Conservation (phyloP, 1,140 invertebrate genomes). For the Triops longicaudatus region DNA sequence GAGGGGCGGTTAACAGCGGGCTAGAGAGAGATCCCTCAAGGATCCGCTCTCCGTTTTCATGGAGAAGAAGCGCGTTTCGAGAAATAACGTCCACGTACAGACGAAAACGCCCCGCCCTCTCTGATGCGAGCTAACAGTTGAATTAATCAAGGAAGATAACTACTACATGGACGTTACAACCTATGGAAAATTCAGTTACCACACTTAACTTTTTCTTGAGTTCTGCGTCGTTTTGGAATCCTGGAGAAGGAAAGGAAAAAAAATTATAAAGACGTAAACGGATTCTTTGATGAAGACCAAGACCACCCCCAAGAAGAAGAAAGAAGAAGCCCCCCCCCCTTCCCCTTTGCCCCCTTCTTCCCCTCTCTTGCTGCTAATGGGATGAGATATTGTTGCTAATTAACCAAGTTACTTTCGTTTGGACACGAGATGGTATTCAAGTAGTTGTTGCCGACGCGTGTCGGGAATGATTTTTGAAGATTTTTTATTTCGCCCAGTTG, state of each 20-base stretch:
- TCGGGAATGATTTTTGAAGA: no score
- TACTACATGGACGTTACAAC: conserved; percentile 15
- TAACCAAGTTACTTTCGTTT: background rate
- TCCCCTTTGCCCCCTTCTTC: background rate
- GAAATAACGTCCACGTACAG: background rate
- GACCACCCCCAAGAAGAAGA: background rate
- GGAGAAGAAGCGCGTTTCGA: background rate
- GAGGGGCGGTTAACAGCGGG: background rate
- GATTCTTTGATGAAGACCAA: conserved; percentile 8
- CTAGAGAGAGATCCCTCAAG: background rate
- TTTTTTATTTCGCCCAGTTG: background rate
- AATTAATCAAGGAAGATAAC: background rate
- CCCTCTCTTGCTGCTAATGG: background rate
- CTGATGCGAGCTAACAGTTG: background rate
- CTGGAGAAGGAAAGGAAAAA: background rate
- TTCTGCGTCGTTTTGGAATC: background rate
- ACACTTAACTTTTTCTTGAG: background rate
- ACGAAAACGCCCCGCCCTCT: background rate
- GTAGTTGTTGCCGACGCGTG: background rate
- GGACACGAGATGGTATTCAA: background rate
- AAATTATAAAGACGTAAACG: background rate
- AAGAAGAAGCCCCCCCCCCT: background rate
- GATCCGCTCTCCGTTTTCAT: background rate
- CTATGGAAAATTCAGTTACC: background rate
- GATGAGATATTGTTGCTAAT: background rate